Evolutionary conservation across 2,797 vertebrate species (phyloP).

Genomic region (Ispidina lecontei): DNA sequence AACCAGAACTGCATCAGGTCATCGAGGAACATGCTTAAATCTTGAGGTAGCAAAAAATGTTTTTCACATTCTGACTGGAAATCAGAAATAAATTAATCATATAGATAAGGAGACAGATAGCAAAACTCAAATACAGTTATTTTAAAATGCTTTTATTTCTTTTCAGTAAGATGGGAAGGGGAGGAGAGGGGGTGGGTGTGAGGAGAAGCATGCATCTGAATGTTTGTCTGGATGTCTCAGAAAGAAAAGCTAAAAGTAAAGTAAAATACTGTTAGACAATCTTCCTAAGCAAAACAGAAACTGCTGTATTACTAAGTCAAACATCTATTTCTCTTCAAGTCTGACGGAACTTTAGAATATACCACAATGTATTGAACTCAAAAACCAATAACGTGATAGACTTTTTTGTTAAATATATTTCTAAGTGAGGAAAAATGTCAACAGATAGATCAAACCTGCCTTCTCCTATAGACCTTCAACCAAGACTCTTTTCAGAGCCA

Average conservation of each 20-base stretch:
- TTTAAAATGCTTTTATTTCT: neutral
- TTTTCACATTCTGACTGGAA: neutral
- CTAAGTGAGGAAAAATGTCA: neutral
- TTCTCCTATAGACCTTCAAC: neutral
- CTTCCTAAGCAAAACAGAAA: neutral
- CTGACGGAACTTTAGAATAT: neutral
- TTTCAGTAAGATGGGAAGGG: neutral
- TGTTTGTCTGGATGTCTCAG: neutral
- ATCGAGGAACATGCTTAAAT: neutral
- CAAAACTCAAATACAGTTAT: neutral
- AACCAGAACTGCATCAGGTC: neutral
- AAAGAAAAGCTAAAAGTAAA: neutral
- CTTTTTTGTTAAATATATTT: neutral
- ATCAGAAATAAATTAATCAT: neutral
- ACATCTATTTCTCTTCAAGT: neutral
- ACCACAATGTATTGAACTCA: neutral
- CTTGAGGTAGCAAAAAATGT: neutral
- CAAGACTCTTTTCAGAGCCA: neutral
- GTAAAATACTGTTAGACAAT: neutral
- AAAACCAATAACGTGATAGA: neutral
- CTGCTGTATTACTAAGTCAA: neutral
- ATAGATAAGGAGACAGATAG: neutral
- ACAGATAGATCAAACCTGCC: neutral
- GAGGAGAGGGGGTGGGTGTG: no score
- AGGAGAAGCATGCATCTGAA: neutral